Percentiles rank a stretch among this genome's conserved stretches.
These are phyloP conservation scores for Shinisaurus crocodilurus DNA, from an alignment of 2,113 vertebrate genomes.

Conservation along the genomic window DNA sequence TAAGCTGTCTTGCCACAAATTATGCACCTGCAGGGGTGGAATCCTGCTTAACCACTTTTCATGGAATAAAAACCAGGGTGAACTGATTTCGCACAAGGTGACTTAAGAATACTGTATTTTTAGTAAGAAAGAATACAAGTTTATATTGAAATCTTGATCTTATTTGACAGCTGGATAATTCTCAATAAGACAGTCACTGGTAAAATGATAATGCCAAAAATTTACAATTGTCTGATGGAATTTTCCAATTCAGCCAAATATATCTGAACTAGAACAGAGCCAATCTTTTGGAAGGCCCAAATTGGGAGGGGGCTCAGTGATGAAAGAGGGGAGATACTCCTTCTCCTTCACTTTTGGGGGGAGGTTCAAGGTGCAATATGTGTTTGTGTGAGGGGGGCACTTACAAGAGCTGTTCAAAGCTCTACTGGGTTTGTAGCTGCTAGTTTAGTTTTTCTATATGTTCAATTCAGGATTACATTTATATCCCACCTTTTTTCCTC, in stretches of 20 bases:
- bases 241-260: constrained; percentile 1
- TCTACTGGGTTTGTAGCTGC: neutral
- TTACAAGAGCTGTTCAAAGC: neutral
- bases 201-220: constrained; percentile 14
- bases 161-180: neutral
- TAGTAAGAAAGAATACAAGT: neutral
- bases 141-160: neutral
- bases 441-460: neutral
- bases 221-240: neutral
- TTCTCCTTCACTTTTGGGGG: neutral
- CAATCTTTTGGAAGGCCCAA: neutral
- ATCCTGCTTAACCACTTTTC: constrained; percentile 36
- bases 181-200: neutral
- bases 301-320: neutral
- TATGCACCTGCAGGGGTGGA: constrained; percentile 2
- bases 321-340: neutral
- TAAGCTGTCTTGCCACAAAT: constrained; percentile 14
- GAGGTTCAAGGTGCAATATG: neutral
- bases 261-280: neutral
- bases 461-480: neutral
- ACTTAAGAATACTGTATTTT: constrained; percentile 14
- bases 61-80: neutral
- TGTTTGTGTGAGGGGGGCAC: neutral
- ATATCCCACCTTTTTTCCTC: too few species aligned
- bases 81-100: neutral